These are phyloP conservation scores for Ruditapes philippinarum DNA, from an alignment of 1,140 invertebrate genomes.

Conservation along the genomic window DNA sequence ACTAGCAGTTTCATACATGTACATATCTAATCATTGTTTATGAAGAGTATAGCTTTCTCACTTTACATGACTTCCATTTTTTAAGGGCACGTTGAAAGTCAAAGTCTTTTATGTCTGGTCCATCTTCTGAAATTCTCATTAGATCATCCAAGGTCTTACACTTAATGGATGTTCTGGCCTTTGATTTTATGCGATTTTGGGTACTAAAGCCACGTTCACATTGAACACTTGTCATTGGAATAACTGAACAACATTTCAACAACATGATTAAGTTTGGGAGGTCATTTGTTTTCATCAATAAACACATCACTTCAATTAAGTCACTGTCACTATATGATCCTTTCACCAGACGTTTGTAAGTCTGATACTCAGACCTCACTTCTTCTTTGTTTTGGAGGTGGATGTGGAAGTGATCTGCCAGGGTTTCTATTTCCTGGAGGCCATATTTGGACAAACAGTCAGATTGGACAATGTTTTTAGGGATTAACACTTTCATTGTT, in stretches of 20 bases:
- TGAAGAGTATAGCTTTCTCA: not conserved
- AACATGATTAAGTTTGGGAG: conserved; percentile 9
- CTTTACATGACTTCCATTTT: conserved; percentile 25
- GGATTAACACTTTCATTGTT: not conserved
- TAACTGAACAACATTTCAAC: conserved; percentile 5
- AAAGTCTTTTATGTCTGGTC: conserved; percentile 11
- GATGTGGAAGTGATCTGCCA: not conserved
- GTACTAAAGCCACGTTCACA: conserved; percentile 54
- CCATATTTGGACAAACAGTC: conserved; percentile 22
- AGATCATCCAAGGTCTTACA: conserved; percentile 36
- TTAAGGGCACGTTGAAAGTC: conserved; percentile 34
- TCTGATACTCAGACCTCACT: not conserved
- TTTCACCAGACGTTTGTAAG: not conserved
- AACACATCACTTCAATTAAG: not conserved
- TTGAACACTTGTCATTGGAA: conserved; percentile 29
- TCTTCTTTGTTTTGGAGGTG: not conserved
- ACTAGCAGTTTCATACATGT: too few relatives aligned
- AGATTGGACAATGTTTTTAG: not conserved
- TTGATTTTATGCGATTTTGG: conserved; percentile 31
- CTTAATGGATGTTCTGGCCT: conserved; percentile 1
- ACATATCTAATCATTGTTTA: too few relatives aligned
- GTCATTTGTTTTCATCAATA: not conserved
- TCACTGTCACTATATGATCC: not conserved
- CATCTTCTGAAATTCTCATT: conserved; percentile 54
- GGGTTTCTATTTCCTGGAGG: not conserved